Base-by-base conservation (phyloP, 2,113 vertebrate genomes). In the Excalfactoria chinensis region DNA sequence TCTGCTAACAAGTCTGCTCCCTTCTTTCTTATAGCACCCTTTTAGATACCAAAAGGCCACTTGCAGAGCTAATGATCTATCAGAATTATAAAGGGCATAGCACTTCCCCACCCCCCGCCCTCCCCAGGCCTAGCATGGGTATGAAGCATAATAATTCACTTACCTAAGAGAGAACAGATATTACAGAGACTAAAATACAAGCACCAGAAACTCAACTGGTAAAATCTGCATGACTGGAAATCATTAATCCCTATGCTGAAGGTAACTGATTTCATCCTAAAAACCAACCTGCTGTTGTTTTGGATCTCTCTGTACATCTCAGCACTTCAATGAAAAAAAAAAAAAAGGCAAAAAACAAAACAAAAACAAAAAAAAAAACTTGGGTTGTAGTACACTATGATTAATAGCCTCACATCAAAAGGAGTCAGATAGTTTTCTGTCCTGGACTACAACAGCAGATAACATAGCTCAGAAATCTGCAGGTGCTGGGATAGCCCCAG, bases 401-500 rank as follows among this genome's bases (percentile, higher is more conserved):
- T 84, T 82, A 90, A 94, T 16, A 71, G 41, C 23, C 48, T 78
- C 75, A 84, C 74, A 67, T 84, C 77, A 88, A 82, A 92, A 85
- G 58, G 19, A 69, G 53, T 40, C 55, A 48, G 41, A 41, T 3
- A 55, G 23, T 60, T 84, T 84, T 90, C 25, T 81, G 11, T 80
- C 35, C 11, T 67, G 0, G 0, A 63, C 66, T 90, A 92, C 73
- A 86, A 10, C 1, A 66, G 77, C 44, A 84, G 25, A 13, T 11
- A 81, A 37, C 35, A 18, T 2, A 67, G 72, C 64, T 77, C 51
- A 86, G 68, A 37, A 92, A 26, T n/a, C 62, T 74, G 17, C 86
- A 84, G 70, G 66, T 92, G 84, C 44, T 90, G 12, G 66, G 86
- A 72, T 18, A 34, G 43, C 21, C 51, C 56, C 6, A 21, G 43